Evolutionary conservation across 2,888 invertebrate species (phyloP).

Genomic region (Amphimallon solstitiale): DNA sequence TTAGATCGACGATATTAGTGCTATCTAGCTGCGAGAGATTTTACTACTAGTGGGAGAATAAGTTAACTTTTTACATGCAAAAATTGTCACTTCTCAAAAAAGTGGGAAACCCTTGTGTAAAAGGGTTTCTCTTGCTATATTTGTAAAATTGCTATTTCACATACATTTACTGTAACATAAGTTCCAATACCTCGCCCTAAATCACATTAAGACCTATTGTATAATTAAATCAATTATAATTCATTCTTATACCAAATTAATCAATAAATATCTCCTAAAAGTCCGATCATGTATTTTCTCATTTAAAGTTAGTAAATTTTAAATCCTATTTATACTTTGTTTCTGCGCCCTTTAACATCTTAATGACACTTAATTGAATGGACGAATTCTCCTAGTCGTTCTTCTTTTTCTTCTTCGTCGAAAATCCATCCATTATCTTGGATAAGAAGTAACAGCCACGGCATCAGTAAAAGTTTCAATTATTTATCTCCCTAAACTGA

Average conservation of each 20-base stretch:
- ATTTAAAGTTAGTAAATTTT: constrained; percentile 11
- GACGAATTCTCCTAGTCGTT: constrained; percentile 1
- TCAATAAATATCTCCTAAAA: neutral
- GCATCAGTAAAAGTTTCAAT: constrained; percentile 30
- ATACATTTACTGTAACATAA: too few species aligned
- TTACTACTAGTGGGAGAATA: too few species aligned
- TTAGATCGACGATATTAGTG: too few species aligned
- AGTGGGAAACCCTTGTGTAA: too few species aligned
- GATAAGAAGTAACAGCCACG: constrained; percentile 17
- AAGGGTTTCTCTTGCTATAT: too few species aligned
- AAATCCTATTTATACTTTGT: constrained; percentile 25
- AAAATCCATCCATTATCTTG: constrained; percentile 27
- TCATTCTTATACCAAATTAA: neutral
- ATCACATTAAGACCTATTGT: too few species aligned
- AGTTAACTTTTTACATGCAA: too few species aligned
- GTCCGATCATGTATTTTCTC: constrained; percentile 20
- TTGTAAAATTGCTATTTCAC: neutral
- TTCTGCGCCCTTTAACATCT: constrained; percentile 20
- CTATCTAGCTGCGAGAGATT: too few species aligned
- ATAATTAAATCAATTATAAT: too few species aligned
- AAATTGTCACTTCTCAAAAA: too few species aligned
- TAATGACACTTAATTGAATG: constrained; percentile 31
- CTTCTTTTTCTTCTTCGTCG: constrained; percentile 16
- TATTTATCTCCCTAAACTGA: constrained; percentile 23
- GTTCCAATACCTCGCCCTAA: too few species aligned